A percentile compares a stretch with the other conserved stretches of the same genome.
These are phyloP conservation scores for Sminthopsis crassicaudata DNA, from an alignment of 2,113 vertebrate genomes.

Conservation along the genomic window DNA sequence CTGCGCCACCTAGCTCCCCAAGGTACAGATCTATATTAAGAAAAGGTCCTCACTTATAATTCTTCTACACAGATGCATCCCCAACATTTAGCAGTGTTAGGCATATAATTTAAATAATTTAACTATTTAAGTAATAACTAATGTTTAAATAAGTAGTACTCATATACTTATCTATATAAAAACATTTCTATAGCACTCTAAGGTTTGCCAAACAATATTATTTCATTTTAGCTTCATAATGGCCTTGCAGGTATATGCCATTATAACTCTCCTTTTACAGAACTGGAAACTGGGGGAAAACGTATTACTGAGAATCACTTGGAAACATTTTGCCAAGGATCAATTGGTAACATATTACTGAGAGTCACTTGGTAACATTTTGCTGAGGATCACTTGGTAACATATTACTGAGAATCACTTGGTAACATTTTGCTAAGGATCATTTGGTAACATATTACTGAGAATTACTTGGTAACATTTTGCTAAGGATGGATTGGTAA, in stretches of 20 bases:
- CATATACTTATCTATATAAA: neutral
- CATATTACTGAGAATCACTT: neutral
- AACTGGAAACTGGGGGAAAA: neutral
- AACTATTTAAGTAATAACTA: too few species aligned
- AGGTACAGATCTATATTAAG: neutral
- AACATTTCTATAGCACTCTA: neutral
- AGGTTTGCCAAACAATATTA: neutral
- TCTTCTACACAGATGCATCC: neutral
- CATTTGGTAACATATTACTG: too few species aligned
- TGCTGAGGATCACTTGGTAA: neutral
- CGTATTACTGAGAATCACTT: neutral
- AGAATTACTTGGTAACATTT: too few species aligned
- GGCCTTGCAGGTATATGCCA: neutral
- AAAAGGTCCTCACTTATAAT: neutral
- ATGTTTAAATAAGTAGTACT: neutral
- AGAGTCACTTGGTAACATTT: too few species aligned
- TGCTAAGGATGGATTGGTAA: neutral
- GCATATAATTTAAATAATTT: neutral
- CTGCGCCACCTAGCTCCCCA: too few species aligned
- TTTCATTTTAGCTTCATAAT: neutral
- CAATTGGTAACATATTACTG: too few species aligned
- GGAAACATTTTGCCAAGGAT: neutral
- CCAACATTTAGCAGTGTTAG: neutral
- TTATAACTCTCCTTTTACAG: neutral
- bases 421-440: neutral